phyloP scores from a whole-genome alignment of 2,797 vertebrate genomes.

The Schizothorax lantsangensis region DNA sequence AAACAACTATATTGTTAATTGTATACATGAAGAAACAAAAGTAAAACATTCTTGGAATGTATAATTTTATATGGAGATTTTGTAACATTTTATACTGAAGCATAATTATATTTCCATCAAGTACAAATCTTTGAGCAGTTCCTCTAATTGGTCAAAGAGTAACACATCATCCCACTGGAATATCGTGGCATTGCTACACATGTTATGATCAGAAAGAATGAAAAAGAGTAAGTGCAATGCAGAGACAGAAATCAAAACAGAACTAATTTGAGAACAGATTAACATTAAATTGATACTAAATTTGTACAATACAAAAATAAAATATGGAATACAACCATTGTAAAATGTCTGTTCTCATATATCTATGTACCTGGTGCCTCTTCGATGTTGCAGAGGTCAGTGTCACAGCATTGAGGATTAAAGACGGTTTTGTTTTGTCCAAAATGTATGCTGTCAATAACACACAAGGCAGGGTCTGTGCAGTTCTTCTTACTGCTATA shows the following conservation, averaged over 20 bases:
- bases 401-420: not conserved
- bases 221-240: not conserved
- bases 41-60: no score
- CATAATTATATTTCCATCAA: no score
- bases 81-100: no score
- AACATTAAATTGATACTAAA: not conserved
- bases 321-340: not conserved
- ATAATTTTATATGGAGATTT: no score
- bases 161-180: not conserved
- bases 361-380: not conserved
- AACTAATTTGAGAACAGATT: not conserved
- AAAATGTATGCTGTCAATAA: not conserved
- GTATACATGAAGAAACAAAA: not conserved
- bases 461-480: constrained; percentile 17
- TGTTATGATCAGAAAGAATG: not conserved
- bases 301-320: not conserved
- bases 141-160: no score
- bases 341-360: not conserved
- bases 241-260: not conserved
- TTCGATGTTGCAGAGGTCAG: not conserved
- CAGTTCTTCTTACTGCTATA: not conserved
- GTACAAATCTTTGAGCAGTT: no score
- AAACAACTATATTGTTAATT: not conserved
- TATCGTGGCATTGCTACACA: not conserved
- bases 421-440: not conserved